Base-by-base conservation (phyloP, 2,113 vertebrate genomes). In the Syngnathus typhle region DNA sequence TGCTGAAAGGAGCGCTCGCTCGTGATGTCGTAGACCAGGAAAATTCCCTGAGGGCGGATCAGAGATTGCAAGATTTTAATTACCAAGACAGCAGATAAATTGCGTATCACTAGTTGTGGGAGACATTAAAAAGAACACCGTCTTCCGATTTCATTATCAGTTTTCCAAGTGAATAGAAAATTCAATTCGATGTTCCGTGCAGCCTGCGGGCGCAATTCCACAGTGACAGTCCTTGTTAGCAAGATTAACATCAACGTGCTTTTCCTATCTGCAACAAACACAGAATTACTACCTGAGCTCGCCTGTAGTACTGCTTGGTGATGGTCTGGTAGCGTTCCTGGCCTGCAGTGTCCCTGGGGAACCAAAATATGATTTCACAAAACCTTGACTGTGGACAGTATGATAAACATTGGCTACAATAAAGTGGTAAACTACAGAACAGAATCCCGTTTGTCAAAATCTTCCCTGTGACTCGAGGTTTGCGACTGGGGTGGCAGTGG, bases 301-400 rank as follows among this genome's bases (percentile, higher is more conserved):
- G 89, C 78, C 96, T 92, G 84, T 98, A 99, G 89, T 99, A 99
- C 93, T 99, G 96, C 81, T 99, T 99, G 16, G 96, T 99, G 89
- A 98, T 98, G 78, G 96, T 98, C 89, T 98, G 96, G 85, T 99
- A 99, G 73, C 96, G 85, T 80, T 98, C 96, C 84, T 99, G 96
- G n/a, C 96, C 96, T 0, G 96, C 96, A 0, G 96, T 99, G 86
- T 99, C 96, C 96, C 96, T 99, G 77, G 3, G 82, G 64, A 74
- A 39, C 81, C 49, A 87, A 74, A 59, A 37, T 32, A 32, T 32
- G 2, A 32, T 32, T 32, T 32, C 3, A 32, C 27, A 32, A 32
- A 32, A 3, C 27, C 27, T 32, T 32, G 27, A 3, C 27, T 32
- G 27, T 32, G 27, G 27, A 32, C 27, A 32, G 27, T 32, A 32